These are phyloP conservation scores for Andrena cerasifolii DNA, from an alignment of 1,140 invertebrate genomes.

Conservation along the genomic window DNA sequence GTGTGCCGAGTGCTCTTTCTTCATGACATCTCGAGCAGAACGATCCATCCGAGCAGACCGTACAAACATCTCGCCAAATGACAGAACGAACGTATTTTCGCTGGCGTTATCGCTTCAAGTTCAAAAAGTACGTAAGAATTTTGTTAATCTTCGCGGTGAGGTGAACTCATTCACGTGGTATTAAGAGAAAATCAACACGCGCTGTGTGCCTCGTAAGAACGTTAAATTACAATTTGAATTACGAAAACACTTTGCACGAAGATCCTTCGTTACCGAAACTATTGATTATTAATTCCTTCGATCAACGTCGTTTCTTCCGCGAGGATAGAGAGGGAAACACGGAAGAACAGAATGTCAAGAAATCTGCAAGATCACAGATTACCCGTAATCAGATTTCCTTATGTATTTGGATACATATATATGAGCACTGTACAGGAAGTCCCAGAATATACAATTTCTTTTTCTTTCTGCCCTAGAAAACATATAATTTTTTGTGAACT, in stretches of 20 bases:
- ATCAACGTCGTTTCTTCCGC: neutral
- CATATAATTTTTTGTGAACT: neutral
- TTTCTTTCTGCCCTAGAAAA: too few species aligned
- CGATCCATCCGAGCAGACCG: constrained; percentile 22
- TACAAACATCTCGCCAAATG: constrained; percentile 34
- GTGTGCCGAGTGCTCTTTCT: constrained; percentile 45
- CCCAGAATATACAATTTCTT: too few species aligned
- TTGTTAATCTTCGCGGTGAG: constrained; percentile 2
- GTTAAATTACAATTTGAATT: neutral
- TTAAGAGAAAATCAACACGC: constrained; percentile 13
- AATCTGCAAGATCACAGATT: constrained; percentile 52
- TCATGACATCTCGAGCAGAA: constrained; percentile 41
- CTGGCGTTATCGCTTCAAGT: constrained; percentile 45
- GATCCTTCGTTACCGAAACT: neutral
- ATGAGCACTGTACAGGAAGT: constrained; percentile 13
- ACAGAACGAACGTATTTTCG: constrained; percentile 50
- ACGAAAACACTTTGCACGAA: neutral
- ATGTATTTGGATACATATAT: neutral
- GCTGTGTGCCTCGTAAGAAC: neutral
- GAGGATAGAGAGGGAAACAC: neutral
- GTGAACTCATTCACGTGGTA: neutral
- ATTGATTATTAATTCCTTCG: neutral
- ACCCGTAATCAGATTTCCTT: constrained; percentile 43
- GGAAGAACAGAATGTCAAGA: neutral
- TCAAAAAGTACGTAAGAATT: constrained; percentile 48